Percentiles rank a stretch among this genome's conserved stretches.
Evolutionary conservation across 2,113 vertebrate species (phyloP).

Genomic region (Cryptoleucopteryx plumbea): DNA sequence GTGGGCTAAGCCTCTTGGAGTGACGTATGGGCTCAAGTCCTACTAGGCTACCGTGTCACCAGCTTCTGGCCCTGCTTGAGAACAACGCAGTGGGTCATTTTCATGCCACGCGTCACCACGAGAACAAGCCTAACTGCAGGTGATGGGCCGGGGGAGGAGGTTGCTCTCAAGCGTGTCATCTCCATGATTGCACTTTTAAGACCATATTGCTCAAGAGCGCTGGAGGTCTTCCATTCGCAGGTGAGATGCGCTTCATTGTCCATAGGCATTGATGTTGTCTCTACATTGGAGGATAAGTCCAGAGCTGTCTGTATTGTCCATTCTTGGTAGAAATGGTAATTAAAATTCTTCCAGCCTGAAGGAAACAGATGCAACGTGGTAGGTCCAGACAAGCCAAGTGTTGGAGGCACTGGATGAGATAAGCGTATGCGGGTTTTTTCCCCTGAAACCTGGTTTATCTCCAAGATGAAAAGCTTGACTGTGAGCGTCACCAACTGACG

Average conservation of each 20-base stretch:
- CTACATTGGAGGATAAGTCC: not conserved
- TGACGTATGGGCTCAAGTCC: not conserved
- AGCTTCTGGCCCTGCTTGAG: not conserved
- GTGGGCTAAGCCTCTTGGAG: not conserved
- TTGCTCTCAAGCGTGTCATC: fast-evolving
- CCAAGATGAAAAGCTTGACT: not conserved
- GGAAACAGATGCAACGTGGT: not conserved
- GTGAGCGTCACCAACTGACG: not conserved
- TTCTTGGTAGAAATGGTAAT: not conserved
- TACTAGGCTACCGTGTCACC: slow-evolving; percentile 5
- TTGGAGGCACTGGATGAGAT: not conserved
- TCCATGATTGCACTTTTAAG: not conserved
- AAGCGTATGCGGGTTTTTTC: fast-evolving
- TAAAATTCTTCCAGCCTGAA: not conserved
- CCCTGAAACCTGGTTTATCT: not conserved
- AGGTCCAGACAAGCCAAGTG: not conserved
- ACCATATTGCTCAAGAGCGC: fast-evolving
- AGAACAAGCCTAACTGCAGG: not conserved
- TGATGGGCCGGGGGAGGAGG: not conserved
- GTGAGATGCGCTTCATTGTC: not conserved
- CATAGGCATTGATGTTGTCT: not conserved
- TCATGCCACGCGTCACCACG: fast-evolving
- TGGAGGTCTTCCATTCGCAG: not conserved
- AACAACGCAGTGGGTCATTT: not conserved
- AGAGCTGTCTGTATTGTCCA: not conserved